Evolutionary conservation across 2,888 invertebrate genomes (phyloP).

Genomic region (Spodoptera littoralis): DNA sequence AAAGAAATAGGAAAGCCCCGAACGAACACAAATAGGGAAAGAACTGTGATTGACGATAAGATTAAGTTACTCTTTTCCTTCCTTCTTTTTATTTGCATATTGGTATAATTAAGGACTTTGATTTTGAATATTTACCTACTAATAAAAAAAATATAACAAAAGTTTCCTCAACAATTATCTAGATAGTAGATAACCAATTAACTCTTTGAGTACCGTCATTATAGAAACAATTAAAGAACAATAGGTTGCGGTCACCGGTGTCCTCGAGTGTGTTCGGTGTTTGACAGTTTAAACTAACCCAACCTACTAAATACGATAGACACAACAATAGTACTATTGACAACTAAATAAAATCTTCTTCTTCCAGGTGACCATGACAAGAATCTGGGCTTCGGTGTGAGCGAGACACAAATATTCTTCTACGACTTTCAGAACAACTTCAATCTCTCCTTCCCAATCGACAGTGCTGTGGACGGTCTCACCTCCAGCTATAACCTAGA

Average conservation of each 20-base stretch:
- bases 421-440: constrained; percentile 83
- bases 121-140: no score
- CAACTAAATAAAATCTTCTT: no score
- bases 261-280: no score
- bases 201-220: no score
- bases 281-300: no score
- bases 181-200: not conserved
- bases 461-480: constrained; percentile 71
- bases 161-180: not conserved
- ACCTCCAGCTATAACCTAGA: constrained; percentile 75
- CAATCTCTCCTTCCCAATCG: constrained; percentile 73
- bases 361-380: constrained; percentile 80
- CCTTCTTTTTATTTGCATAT: not conserved
- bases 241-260: no score
- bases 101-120: not conserved
- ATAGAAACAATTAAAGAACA: no score
- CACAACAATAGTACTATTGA: no score
- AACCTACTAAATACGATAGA: no score
- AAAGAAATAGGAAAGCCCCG: not conserved
- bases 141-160: not conserved
- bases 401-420: constrained; percentile 75
- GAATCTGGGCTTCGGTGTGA: constrained; percentile 70
- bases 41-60: not conserved
- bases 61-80: not conserved
- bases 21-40: not conserved